These are phyloP conservation scores for Leptopterna dolabrata DNA, from an alignment of 2,888 invertebrate species.

Conservation along the genomic window DNA sequence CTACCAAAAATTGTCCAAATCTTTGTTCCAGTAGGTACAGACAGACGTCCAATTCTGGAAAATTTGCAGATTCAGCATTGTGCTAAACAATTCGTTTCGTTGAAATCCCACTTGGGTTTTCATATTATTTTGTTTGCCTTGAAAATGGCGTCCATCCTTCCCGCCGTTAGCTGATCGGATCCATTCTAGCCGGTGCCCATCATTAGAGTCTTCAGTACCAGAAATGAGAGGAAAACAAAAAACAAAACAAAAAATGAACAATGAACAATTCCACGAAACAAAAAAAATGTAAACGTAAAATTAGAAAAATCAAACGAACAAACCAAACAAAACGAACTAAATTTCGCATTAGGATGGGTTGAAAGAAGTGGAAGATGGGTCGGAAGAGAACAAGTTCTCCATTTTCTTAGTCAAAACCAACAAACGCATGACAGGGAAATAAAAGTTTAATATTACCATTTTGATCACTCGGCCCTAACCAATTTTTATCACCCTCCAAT, in stretches of 20 bases:
- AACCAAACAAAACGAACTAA: constrained; percentile 37
- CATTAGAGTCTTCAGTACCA: constrained; percentile 60
- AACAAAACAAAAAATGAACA: constrained; percentile 46
- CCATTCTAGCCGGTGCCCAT: constrained; percentile 61
- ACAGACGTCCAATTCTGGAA: background rate
- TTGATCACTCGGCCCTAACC: background rate
- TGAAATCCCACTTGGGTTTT: too few species aligned
- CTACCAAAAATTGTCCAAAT: background rate
- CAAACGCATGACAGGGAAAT: constrained; percentile 59
- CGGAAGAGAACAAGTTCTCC: background rate
- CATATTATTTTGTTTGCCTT: background rate
- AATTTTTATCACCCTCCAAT: background rate
- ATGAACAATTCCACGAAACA: constrained; percentile 41
- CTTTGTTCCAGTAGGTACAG: background rate
- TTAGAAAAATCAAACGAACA: background rate
- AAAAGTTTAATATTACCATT: background rate
- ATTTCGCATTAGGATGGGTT: constrained; percentile 16
- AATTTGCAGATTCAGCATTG: background rate
- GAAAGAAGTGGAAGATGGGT: too few species aligned
- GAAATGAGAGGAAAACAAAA: constrained; percentile 58
- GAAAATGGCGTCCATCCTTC: constrained; percentile 8
- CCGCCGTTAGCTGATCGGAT: constrained; percentile 29
- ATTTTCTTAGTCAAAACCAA: background rate
- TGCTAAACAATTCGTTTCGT: too few species aligned
- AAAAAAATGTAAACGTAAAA: constrained; percentile 4